Conservation (phyloP, 2,113 vertebrate genomes). For the Leuciscus idus region DNA sequence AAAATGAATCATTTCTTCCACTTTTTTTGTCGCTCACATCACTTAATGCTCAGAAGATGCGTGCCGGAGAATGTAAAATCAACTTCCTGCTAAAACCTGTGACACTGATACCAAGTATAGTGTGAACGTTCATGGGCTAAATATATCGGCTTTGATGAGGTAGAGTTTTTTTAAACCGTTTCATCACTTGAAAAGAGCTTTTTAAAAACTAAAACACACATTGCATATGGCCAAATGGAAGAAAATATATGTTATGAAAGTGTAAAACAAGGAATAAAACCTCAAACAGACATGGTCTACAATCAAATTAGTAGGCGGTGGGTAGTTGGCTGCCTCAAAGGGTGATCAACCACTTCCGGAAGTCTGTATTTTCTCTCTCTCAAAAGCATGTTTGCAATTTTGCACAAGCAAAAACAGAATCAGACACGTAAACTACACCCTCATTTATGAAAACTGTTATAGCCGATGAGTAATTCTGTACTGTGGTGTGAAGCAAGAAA, state of each 20-base stretch:
- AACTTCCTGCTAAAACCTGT: neutral
- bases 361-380: neutral
- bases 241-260: neutral
- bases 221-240: neutral
- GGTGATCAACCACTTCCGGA: constrained; percentile 3
- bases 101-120: neutral
- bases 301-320: constrained; percentile 1
- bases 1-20: neutral
- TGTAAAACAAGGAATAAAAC: neutral
- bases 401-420: constrained; percentile 10
- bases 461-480: neutral
- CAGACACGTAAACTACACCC: neutral
- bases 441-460: neutral
- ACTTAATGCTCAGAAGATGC: neutral
- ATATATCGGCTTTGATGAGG: neutral
- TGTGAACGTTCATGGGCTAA: neutral
- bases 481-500: neutral
- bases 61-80: neutral
- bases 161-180: neutral
- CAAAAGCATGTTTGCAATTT: neutral
- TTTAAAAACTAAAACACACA: neutral
- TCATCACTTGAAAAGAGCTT: neutral
- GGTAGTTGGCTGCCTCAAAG: neutral
- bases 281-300: neutral
- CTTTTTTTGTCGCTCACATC: neutral